These are phyloP conservation scores for Pelosia muscerda DNA, from an alignment of 2,888 invertebrate genomes.

Conservation along the genomic window DNA sequence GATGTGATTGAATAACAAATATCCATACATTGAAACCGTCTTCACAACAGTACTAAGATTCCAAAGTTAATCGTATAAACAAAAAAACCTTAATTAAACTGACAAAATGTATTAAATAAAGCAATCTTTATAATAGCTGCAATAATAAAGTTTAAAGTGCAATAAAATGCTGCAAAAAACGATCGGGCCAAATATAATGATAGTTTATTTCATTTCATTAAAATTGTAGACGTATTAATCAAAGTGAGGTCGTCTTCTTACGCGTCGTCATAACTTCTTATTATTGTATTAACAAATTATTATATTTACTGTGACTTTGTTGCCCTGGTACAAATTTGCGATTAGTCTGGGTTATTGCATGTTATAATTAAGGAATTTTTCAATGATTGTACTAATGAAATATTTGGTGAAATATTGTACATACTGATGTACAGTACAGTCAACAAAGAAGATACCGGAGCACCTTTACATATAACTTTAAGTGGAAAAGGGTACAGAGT, in stretches of 20 bases:
- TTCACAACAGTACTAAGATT: not conserved
- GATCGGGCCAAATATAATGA: slow-evolving; percentile 8
- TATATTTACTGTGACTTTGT: not conserved
- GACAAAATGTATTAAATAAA: not conserved
- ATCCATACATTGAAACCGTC: not conserved
- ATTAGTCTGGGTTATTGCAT: not conserved
- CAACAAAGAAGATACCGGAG: too few relatives aligned
- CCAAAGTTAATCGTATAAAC: not conserved
- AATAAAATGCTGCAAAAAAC: slow-evolving; percentile 13
- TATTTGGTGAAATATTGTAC: too few relatives aligned
- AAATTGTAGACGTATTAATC: slow-evolving; percentile 12
- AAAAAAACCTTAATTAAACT: not conserved
- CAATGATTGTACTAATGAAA: too few relatives aligned
- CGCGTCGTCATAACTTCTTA: not conserved
- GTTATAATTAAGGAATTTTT: too few relatives aligned
- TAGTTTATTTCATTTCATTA: slow-evolving; percentile 14
- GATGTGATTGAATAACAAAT: too few relatives aligned
- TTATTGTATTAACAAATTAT: slow-evolving; percentile 11
- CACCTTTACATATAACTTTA: too few relatives aligned
- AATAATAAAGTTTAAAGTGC: slow-evolving; percentile 15
- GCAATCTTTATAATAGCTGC: not conserved
- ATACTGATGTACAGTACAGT: too few relatives aligned
- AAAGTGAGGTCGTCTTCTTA: slow-evolving; percentile 14
- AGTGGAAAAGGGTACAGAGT: too few relatives aligned
- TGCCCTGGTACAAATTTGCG: not conserved